phyloP scores from a whole-genome alignment of 2,113 vertebrate species.

The Zosterops hypoxanthus region DNA sequence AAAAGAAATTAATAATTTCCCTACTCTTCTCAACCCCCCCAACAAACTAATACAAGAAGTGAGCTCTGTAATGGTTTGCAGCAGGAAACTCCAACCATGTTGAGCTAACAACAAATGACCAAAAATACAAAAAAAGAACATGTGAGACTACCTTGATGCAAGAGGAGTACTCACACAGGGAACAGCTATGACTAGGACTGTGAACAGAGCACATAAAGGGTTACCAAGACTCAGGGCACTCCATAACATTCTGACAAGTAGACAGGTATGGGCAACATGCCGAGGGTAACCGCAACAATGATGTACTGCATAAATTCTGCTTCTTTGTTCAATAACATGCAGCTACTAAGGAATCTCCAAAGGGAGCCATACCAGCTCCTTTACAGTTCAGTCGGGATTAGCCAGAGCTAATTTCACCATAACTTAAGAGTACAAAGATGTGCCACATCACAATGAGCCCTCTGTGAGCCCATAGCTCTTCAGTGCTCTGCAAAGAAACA shows the following conservation, averaged over 20 bases:
- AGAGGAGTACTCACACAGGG: neutral
- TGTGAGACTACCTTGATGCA: neutral
- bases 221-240: neutral
- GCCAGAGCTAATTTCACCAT: neutral
- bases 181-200: neutral
- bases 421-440: neutral
- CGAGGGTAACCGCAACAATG: neutral
- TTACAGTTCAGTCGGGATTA: neutral
- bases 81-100: neutral
- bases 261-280: neutral
- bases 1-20: neutral
- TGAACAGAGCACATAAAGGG: neutral
- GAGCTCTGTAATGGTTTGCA: neutral
- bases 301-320: neutral
- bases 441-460: neutral
- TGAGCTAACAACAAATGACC: neutral
- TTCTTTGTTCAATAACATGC: neutral
- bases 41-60: neutral
- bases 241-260: fast-evolving
- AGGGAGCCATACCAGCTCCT: neutral
- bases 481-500: neutral
- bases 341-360: neutral
- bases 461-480: neutral
- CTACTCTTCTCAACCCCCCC: neutral
- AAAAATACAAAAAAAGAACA: neutral